Percentiles rank a stretch among this genome's conserved stretches.
Conservation (phyloP, 2,113 vertebrate genomes). For the Chauna torquata region DNA sequence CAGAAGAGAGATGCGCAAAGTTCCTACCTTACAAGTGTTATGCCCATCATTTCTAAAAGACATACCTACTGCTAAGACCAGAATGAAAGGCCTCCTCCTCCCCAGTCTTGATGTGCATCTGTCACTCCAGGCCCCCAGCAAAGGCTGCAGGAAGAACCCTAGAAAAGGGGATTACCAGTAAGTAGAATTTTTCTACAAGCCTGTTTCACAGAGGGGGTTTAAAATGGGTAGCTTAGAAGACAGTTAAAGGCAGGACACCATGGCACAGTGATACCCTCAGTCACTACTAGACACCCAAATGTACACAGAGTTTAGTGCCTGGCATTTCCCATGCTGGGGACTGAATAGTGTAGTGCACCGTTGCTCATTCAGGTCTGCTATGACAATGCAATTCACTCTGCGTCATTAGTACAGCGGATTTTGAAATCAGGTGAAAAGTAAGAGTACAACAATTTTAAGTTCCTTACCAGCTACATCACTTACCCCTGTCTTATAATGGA, state of each 20-base stretch:
- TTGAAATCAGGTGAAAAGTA: neutral
- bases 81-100: slow-evolving; percentile 94
- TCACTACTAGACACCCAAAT: neutral
- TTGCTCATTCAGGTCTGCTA: neutral
- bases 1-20: rapidly evolving
- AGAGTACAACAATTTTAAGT: neutral
- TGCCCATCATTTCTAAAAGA: slow-evolving; percentile 4
- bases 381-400: neutral
- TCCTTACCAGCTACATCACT: neutral
- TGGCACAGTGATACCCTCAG: neutral
- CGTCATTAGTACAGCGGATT: neutral
- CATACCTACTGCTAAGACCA: slow-evolving; percentile 93
- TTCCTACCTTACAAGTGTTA: neutral
- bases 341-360: rapidly evolving
- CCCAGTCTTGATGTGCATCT: slow-evolving; percentile 94
- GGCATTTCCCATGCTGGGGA: neutral
- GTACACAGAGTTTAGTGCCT: neutral
- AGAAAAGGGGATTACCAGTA: slow-evolving; percentile 4
- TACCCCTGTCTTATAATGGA: neutral
- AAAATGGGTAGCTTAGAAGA: neutral
- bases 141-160: slow-evolving; percentile 95
- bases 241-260: neutral
- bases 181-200: neutral
- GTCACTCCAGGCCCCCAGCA: slow-evolving; percentile 96
- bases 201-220: neutral